Conservation (phyloP, 30 jellyfish, hydroid and myxozoan species). For the Hydractinia symbiolongicarpus region DNA sequence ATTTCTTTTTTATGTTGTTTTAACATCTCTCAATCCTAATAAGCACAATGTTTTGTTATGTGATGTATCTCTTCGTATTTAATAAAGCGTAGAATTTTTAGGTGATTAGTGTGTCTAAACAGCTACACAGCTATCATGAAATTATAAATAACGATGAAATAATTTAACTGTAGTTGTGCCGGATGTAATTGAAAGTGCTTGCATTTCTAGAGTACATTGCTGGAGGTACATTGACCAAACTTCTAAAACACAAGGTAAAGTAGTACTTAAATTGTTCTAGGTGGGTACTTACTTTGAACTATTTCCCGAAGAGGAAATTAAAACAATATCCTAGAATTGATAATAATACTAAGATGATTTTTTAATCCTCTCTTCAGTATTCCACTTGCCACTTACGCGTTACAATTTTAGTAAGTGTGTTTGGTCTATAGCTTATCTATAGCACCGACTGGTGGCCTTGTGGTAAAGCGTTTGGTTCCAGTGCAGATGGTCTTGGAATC, state of each 20-base stretch:
- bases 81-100: background rate
- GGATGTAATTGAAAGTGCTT: background rate
- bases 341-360: background rate
- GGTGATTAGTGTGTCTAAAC: no score
- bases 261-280: background rate
- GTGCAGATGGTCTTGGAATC: no score
- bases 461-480: no score
- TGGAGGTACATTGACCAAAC: conserved; percentile 76
- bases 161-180: background rate
- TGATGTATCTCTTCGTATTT: background rate
- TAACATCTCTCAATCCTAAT: background rate
- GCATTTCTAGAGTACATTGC: conserved; percentile 52
- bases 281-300: background rate
- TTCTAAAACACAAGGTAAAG: conserved; percentile 56
- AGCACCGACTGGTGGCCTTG: no score
- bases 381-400: background rate
- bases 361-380: background rate
- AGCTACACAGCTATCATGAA: no score
- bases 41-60: background rate
- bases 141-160: no score
- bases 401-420: background rate
- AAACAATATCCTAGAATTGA: background rate
- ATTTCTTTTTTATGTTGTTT: background rate
- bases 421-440: background rate
- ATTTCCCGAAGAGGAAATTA: background rate